Evolutionary conservation across 2,888 invertebrate genomes (phyloP).

Genomic region (Anaspis maculata): DNA sequence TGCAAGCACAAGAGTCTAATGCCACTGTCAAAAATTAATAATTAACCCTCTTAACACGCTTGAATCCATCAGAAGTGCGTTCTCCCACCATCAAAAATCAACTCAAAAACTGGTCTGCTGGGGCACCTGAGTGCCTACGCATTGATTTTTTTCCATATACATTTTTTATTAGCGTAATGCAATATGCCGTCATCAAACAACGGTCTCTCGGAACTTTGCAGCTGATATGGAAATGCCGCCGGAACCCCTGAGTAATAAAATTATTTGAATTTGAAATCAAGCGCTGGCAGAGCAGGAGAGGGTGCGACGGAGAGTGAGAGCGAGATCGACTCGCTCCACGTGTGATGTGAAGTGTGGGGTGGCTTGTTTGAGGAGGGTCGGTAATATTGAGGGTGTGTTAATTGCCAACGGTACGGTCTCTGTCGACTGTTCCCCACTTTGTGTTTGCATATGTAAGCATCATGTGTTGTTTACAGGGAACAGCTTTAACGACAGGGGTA

Average conservation of each 20-base stretch:
- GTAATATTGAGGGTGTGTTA: constrained; percentile 33
- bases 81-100: too few relatives aligned
- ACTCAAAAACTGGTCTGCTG: too few relatives aligned
- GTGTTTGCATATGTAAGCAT: constrained; percentile 33
- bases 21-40: too few relatives aligned
- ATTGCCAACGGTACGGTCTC: constrained; percentile 31
- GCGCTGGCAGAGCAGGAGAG: too few relatives aligned
- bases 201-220: constrained; percentile 23
- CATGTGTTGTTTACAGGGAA: constrained; percentile 22
- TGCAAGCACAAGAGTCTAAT: too few relatives aligned
- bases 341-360: constrained; percentile 22
- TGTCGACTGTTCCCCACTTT: constrained; percentile 20
- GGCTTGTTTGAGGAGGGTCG: constrained; percentile 30
- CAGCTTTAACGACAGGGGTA: background rate
- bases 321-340: constrained; percentile 15
- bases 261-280: constrained; percentile 27
- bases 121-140: too few relatives aligned
- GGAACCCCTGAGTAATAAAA: constrained; percentile 22
- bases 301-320: too few relatives aligned
- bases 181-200: too few relatives aligned
- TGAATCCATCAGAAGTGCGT: too few relatives aligned
- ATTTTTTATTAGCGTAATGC: too few relatives aligned
- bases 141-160: too few relatives aligned
- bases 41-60: too few relatives aligned
- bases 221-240: constrained; percentile 20